These are phyloP conservation scores for Neofelis nebulosa DNA, from an alignment of 2,113 vertebrate genomes.

Conservation along the genomic window DNA sequence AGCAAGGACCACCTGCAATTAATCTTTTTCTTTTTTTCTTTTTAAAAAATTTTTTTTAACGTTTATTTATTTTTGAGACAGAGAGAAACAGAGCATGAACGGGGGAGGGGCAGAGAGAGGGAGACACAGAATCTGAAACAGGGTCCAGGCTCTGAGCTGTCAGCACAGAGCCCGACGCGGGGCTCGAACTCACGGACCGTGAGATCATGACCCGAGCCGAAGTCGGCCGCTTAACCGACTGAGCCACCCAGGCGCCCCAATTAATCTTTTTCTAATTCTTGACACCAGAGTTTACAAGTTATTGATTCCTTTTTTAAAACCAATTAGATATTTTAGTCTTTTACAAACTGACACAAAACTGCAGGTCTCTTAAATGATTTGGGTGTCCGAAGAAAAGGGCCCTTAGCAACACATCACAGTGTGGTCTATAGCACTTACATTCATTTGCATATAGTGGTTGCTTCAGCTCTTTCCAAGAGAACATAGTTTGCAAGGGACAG, in stretches of 20 bases:
- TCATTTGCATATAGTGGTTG: background rate
- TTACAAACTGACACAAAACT: constrained; percentile 30
- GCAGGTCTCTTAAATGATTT: constrained; percentile 16
- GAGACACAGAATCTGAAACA: too few relatives aligned
- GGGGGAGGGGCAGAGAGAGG: too few relatives aligned
- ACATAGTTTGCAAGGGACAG: background rate
- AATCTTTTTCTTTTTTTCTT: constrained; percentile 74
- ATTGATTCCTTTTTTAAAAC: constrained; percentile 62
- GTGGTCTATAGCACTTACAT: background rate
- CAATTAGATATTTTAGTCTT: constrained; percentile 67
- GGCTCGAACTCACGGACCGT: too few relatives aligned
- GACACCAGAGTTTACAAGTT: constrained; percentile 60
- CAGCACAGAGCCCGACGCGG: too few relatives aligned
- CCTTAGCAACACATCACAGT: background rate
- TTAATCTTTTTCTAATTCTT: constrained; percentile 75
- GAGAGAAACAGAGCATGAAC: too few relatives aligned
- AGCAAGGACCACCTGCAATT: constrained; percentile 58
- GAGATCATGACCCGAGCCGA: too few relatives aligned
- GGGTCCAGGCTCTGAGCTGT: too few relatives aligned
- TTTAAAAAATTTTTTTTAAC: too few relatives aligned
- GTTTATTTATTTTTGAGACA: too few relatives aligned
- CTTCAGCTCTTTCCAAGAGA: background rate
- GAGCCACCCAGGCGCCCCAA: background rate
- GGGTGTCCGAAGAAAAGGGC: background rate
- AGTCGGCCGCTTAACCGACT: too few relatives aligned